Percentiles rank a stretch among this genome's conserved stretches.
phyloP scores from a whole-genome alignment of 2,888 invertebrate species.

The Ernsta delagoae region DNA sequence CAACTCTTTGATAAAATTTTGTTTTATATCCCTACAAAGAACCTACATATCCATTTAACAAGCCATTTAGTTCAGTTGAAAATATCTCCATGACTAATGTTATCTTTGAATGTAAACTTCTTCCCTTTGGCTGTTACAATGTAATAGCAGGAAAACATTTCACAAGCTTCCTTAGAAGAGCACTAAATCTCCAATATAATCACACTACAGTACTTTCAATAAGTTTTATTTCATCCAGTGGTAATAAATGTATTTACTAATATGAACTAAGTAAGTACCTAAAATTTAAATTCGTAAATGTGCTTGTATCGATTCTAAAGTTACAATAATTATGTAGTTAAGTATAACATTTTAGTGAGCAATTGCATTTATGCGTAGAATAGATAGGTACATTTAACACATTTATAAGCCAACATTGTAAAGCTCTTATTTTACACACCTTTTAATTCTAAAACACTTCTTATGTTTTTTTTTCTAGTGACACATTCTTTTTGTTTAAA shows the following conservation, averaged over 20 bases:
- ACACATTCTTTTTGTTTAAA: not conserved
- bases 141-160: too few relatives aligned
- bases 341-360: conserved; percentile 40
- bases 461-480: conserved; percentile 8
- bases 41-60: too few relatives aligned
- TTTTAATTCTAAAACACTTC: too few relatives aligned
- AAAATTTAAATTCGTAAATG: conserved; percentile 68
- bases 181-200: conserved; percentile 53
- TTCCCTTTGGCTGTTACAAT: too few relatives aligned
- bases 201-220: conserved; percentile 52
- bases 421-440: conserved; percentile 40
- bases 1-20: too few relatives aligned
- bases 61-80: too few relatives aligned
- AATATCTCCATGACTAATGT: too few relatives aligned
- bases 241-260: conserved; percentile 51
- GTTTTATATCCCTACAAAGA: too few relatives aligned
- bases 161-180: too few relatives aligned
- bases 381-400: conserved; percentile 28
- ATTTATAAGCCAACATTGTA: conserved; percentile 33
- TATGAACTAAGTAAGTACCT: conserved; percentile 49
- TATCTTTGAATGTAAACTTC: too few relatives aligned
- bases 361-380: conserved; percentile 40
- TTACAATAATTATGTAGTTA: conserved; percentile 23
- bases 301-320: conserved; percentile 48
- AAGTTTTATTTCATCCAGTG: conserved; percentile 46